phyloP scores from a whole-genome alignment of 2,797 vertebrate genomes.

The Schizopygopsis pylzovi region DNA sequence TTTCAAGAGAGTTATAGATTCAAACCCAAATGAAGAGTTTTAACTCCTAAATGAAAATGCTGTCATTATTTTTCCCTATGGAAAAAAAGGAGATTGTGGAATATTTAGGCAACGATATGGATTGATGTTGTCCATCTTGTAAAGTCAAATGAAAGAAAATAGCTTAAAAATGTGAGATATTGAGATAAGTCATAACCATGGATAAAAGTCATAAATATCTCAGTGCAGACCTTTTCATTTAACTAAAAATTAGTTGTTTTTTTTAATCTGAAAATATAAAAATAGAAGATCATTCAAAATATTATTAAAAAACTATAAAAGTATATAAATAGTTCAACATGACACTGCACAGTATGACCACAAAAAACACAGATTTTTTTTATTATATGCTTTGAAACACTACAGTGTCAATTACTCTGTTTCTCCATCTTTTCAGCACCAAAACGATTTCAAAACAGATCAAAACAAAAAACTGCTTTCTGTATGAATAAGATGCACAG shows the following conservation, averaged over 20 bases:
- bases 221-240: too few relatives aligned
- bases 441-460: neutral
- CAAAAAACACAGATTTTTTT: neutral
- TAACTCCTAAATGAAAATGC: neutral
- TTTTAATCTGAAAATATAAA: too few relatives aligned
- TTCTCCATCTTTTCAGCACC: neutral
- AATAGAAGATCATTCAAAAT: too few relatives aligned
- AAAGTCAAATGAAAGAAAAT: neutral
- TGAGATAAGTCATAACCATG: too few relatives aligned
- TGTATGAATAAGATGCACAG: slow-evolving; percentile 7
- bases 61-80: neutral
- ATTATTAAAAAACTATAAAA: too few relatives aligned
- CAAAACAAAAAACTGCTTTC: neutral
- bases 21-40: neutral
- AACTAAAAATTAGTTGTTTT: too few relatives aligned
- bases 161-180: too few relatives aligned
- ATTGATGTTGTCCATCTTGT: neutral
- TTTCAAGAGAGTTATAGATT: slow-evolving; percentile 1
- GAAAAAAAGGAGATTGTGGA: too few relatives aligned
- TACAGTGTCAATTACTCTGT: neutral
- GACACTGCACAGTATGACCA: too few relatives aligned
- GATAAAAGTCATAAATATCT: too few relatives aligned
- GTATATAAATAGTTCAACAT: too few relatives aligned
- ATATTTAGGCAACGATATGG: neutral
- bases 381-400: neutral